Base-by-base conservation (phyloP, 2,888 invertebrate species). In the Cloeon dipterum region DNA sequence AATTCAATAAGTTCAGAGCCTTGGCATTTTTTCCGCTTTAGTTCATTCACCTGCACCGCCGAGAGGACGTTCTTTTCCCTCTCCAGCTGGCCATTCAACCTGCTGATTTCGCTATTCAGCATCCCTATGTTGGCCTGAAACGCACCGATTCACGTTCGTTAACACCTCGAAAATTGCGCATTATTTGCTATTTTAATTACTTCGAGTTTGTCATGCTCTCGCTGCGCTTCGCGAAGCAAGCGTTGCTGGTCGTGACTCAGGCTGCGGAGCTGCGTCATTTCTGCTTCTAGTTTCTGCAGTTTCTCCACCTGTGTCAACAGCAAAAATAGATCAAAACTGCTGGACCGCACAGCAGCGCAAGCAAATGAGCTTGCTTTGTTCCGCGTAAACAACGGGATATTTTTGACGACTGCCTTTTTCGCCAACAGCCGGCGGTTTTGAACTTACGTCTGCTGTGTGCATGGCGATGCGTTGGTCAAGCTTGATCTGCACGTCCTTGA, bases 221-320 rank as follows among this genome's bases (percentile, higher is more conserved):
- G 55, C 33, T 59, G 58, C 26, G 72, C 57, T 0, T 62, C 55
- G 43, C 67, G 60, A 3, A 73, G 57, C 0, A 64, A 58, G 2
- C 61, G 58, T 47, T 70, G 68, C 45, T 72, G 69, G 40, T 72
- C 70, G 1, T 63, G 54, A 0, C 65, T 65, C 13, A 68, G 45
- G 1, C 66, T 68, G 35, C 66, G 55, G 5, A 70, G 52, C 43
- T 67, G 61, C 38, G 57, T 59, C 16, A 66, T 60, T 53, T 70
- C 69, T 2, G 58, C 56, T 52, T 68, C 65, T 46, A 61, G 64
- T 3, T 61, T 55, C 49, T 63, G 65, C 44, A 69, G 51, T 43
- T 61, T 56, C 43, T 61, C 58, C 32, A 66, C 52, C 61, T 61
- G 42, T 43, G 49, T 43, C 44, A 32, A 8, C 19, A 26, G 26